phyloP scores from a whole-genome alignment of 2,113 vertebrate genomes.

The Oryzias woworae region DNA sequence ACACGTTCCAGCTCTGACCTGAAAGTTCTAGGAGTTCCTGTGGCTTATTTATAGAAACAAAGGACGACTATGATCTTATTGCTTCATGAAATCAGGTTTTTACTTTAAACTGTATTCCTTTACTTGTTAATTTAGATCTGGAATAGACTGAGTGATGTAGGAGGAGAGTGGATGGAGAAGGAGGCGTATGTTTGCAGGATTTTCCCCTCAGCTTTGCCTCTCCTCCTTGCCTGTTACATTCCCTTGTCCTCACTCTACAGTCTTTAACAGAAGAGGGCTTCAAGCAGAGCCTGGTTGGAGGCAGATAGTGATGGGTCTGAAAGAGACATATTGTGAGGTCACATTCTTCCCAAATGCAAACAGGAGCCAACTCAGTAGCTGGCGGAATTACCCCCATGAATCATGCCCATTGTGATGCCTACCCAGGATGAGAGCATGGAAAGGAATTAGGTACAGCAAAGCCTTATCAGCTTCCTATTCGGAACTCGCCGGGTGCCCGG shows the following conservation, averaged over 20 bases:
- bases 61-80: conserved; percentile 63
- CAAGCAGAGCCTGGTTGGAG: conserved; percentile 68
- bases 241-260: conserved; percentile 59
- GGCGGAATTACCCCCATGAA: conserved; percentile 78
- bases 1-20: conserved; percentile 40
- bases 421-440: conserved; percentile 77
- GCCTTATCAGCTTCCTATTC: conserved; percentile 73
- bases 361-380: conserved; percentile 81
- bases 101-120: conserved; percentile 50
- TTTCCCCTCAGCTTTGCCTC: conserved; percentile 35
- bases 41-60: conserved; percentile 48
- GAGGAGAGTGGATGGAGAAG: conserved; percentile 34
- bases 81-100: conserved; percentile 61
- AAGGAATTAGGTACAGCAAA: conserved; percentile 76
- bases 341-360: conserved; percentile 79
- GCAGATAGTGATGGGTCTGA: conserved; percentile 76
- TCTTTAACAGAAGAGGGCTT: conserved; percentile 73
- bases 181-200: conserved; percentile 43
- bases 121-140: conserved; percentile 46
- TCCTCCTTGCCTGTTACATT: conserved; percentile 52
- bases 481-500: conserved; percentile 29
- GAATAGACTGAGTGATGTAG: conserved; percentile 28
- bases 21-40: conserved; percentile 27
- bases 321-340: conserved; percentile 82
- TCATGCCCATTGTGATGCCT: conserved; percentile 81